Percentiles rank a stretch among this genome's conserved stretches.
These are phyloP conservation scores for Chloropsis hardwickii DNA, from an alignment of 2,113 vertebrate genomes.

Conservation along the genomic window DNA sequence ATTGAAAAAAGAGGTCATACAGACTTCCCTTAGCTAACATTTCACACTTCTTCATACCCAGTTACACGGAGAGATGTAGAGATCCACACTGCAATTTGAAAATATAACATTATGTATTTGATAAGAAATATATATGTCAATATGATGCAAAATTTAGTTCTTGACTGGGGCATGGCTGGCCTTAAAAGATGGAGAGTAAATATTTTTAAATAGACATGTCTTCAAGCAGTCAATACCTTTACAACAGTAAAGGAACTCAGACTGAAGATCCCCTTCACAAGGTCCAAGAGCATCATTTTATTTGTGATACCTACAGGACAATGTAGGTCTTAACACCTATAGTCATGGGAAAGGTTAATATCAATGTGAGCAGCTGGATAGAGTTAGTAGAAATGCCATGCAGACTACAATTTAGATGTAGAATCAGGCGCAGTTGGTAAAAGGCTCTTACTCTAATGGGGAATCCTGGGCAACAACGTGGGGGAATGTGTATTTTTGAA, in stretches of 20 bases:
- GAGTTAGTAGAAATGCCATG: not conserved
- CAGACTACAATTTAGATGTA: not conserved
- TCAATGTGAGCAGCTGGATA: not conserved
- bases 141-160: not conserved
- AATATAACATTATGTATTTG: not conserved
- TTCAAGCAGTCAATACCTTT: not conserved
- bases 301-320: not conserved
- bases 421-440: not conserved
- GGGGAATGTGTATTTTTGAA: not conserved
- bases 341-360: not conserved
- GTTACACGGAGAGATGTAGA: not conserved
- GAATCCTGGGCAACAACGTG: not conserved
- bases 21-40: not conserved
- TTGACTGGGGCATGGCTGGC: not conserved
- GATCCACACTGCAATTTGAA: not conserved
- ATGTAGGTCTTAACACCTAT: not conserved
- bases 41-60: not conserved
- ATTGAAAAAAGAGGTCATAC: not conserved
- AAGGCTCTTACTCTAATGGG: not conserved
- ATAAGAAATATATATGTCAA: not conserved
- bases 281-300: not conserved
- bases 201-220: not conserved
- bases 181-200: not conserved
- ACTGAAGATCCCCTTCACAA: not conserved
- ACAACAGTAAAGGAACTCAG: not conserved